Evolutionary conservation across 2,888 invertebrate species (phyloP).

Genomic region (Drosophila subsilvestris): DNA sequence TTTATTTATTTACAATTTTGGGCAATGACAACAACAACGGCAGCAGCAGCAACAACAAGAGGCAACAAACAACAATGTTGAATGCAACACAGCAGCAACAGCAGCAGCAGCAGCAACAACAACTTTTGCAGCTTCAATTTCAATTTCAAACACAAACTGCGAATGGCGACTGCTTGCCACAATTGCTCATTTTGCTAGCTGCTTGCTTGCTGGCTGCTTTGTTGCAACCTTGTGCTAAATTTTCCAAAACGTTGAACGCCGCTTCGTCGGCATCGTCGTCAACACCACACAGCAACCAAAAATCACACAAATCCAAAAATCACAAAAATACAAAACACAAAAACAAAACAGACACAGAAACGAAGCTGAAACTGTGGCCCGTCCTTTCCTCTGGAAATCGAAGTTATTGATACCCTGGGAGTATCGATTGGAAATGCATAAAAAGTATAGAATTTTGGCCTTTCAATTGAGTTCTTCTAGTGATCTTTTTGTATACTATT

Average conservation of each 20-base stretch:
- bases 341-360: slow-evolving; percentile 33
- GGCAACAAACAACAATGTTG: slow-evolving; percentile 37
- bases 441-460: background rate
- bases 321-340: slow-evolving; percentile 32
- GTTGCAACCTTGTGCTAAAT: slow-evolving; percentile 79
- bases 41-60: slow-evolving; percentile 21
- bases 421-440: background rate
- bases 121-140: slow-evolving; percentile 56
- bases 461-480: background rate
- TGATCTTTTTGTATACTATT: background rate
- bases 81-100: slow-evolving; percentile 49
- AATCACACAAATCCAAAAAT: slow-evolving; percentile 18
- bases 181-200: slow-evolving; percentile 77
- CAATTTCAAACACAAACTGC: slow-evolving; percentile 31
- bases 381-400: background rate
- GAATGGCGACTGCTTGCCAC: slow-evolving; percentile 66
- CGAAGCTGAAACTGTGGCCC: background rate
- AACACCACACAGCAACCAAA: slow-evolving; percentile 26
- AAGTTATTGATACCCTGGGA: background rate
- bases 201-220: slow-evolving; percentile 31
- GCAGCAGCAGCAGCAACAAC: slow-evolving; percentile 25
- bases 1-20: slow-evolving; percentile 80
- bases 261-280: slow-evolving; percentile 46
- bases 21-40: slow-evolving; percentile 67
- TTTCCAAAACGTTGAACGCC: slow-evolving; percentile 78